Base-by-base conservation (phyloP, 2,888 invertebrate species). In the Pterobdella sp. region DNA sequence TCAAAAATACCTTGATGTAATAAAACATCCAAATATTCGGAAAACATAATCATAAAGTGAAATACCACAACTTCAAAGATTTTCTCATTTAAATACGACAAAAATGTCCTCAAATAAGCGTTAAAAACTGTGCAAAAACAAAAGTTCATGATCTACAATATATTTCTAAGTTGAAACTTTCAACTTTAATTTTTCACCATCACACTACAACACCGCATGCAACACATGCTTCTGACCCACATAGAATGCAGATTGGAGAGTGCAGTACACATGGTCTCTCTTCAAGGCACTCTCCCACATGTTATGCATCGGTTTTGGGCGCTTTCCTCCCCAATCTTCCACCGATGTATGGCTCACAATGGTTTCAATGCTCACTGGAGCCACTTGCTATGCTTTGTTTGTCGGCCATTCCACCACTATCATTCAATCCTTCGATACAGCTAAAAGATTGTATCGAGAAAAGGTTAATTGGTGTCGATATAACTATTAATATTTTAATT, bases 261-360 rank as follows among this genome's bases (percentile, higher is more conserved):
- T 95, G 85, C 96, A 96, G 86, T 96, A 96, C 86, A 95, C 95
- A 75, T 96, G 95, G 94, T 94, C 96, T 77, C 87, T 96, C 81
- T 96, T 96, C 87, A 96, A 96, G 85, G 96, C 96, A 76, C 93
- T 96, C 92, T 96, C 96, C 37, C 96, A 96, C 85, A 96, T 96
- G 96, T 88, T 96, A 82, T 96, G 95, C 87, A 96, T 96, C 85
- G 96, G 96, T 79, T 96, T 96, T 85, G 96, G 96, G 79, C 89
- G 94, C 83, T 96, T 95, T 32, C 96, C 96, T 76, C 96, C 96
- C 72, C 95, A 95, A 86, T 94, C 93, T 75, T 64, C 95, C 81
- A 95, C 95, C 72, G 96, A 96, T 86, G 94, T 96, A 91, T 96
- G 96, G 96, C 88, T 96, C 76, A 96, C 96, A 74, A 95, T 96